Base-by-base conservation (phyloP, 2,797 vertebrate genomes). In the Meriones psammophilus region DNA sequence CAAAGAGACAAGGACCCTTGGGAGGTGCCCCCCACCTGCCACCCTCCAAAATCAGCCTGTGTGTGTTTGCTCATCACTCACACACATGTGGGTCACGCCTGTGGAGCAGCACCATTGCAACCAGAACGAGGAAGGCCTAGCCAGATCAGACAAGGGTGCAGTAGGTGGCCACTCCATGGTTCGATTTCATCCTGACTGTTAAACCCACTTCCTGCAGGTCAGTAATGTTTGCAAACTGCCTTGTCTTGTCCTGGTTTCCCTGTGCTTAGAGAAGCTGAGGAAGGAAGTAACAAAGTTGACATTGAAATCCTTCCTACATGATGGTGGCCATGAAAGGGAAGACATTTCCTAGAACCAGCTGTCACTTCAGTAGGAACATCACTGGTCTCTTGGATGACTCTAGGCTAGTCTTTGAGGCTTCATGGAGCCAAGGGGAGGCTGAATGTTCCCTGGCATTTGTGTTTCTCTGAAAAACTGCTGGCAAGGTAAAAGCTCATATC, bases 111-210 rank as follows among this genome's bases (percentile, higher is more conserved):
- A 8, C 3, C 30, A 8, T 2, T 15, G 10, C 42, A n/a, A 3
- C 12, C 4, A 26, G 39, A 18, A 28, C 15, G 0, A 17, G 17
- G 14, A 22, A 33, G 46, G 9, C 64, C 89, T 58, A 8, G 46
- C 33, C 14, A 26, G 56, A 10, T 8, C 73, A 26, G 13, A 80
- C 8, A 1, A 54, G 42, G n/a, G 62, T 18, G 2, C 12, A 4
- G 1, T 0, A 26, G 36, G 62, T 3, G 60, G 36, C 42, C 20
- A 24, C 28, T 71, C 0, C 0, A 0, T 1, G 22, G 9, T 36
- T 18, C 24, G 8, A 42, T 3, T 18, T 22, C 36, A 9, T 3
- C 12, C 24, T 8, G 3, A 28, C 30, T 46, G 62, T 94, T 42
- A 7, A 33, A 26, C 9, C 13, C 26, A 14, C 66, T 81, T 54